Evolutionary conservation across 2,113 vertebrate genomes (phyloP), one percentile per base, ranked within the genome.

Genomic region (Glareola pratincola): DNA sequence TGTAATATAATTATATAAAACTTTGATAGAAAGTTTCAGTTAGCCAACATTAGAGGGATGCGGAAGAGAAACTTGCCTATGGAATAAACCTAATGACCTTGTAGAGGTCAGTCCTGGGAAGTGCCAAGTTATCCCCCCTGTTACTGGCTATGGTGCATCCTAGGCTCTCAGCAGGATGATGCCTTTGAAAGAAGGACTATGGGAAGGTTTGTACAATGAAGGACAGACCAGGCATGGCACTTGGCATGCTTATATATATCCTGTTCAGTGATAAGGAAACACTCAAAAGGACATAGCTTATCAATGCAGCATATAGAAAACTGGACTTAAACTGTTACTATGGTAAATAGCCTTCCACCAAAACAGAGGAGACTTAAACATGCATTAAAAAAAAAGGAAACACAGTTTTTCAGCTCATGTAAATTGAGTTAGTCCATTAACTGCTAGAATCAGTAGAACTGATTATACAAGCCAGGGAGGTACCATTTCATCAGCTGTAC

Each of bases 401-500:
- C 18, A 4, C 27, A 54, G 53, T 34, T 72, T 91, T 90, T 80
- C 72, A 71, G 30, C 68, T 95, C n/a, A 73, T 88, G 72, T 92
- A 96, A 95, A 94, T 56, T 4, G 12, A 86, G 53, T 66, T 84
- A 94, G 73, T 60, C 78, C 71, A 82, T 96, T 94, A 91, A 96
- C 81, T 69, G 63, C 22, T 87, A 67, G 79, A 94, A 95, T 96
- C 90, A 88, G 92, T 56, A 18, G 26, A 73, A 87, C 53, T 83
- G 88, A 92, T 90, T 92, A 91, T 76, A 87, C 66, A 67, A 85
- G 56, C 62, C 85, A 90, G 27, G 0, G 37, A 93, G 85, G 50
- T 86, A 74, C 41, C 66, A 54, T 83, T 93, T 75, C 67, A 94
- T 89, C 85, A 50, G 54, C 2, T 43, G 51, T 62, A 89, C 54